Percentiles rank a stretch among this genome's conserved stretches.
Conservation (phyloP, 1,140 invertebrate genomes). For the Chironomus tepperi region DNA sequence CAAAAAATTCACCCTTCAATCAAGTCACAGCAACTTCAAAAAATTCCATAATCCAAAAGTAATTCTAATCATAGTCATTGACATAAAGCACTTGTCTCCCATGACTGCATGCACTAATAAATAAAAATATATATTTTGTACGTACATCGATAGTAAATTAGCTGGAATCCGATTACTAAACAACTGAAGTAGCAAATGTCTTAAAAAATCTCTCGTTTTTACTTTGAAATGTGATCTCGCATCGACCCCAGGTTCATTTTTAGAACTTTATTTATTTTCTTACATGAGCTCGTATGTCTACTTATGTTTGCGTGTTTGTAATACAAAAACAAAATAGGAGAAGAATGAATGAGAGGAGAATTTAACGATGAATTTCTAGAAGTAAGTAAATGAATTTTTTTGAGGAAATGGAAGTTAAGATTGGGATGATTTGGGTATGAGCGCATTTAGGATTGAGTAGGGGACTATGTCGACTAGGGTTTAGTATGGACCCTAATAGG, state of each 20-base stretch:
- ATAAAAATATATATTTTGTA: not conserved
- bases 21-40: not conserved
- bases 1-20: not conserved
- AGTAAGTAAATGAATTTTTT: too few relatives aligned
- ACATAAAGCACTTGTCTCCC: conserved; percentile 12
- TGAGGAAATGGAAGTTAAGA: too few relatives aligned
- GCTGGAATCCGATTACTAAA: conserved; percentile 19
- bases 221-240: conserved; percentile 17
- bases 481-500: too few relatives aligned
- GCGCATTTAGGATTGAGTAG: too few relatives aligned
- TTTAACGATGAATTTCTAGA: not conserved
- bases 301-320: too few relatives aligned
- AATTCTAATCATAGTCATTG: not conserved
- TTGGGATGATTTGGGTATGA: too few relatives aligned
- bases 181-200: not conserved
- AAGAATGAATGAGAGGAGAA: not conserved
- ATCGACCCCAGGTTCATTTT: not conserved
- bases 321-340: too few relatives aligned
- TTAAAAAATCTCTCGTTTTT: not conserved
- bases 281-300: too few relatives aligned
- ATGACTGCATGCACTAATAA: not conserved
- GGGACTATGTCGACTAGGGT: too few relatives aligned
- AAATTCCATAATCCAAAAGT: too few relatives aligned
- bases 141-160: conserved; percentile 1
- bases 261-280: not conserved